Conservation (phyloP, 2,888 invertebrate genomes). For the Miltochrista miniata region DNA sequence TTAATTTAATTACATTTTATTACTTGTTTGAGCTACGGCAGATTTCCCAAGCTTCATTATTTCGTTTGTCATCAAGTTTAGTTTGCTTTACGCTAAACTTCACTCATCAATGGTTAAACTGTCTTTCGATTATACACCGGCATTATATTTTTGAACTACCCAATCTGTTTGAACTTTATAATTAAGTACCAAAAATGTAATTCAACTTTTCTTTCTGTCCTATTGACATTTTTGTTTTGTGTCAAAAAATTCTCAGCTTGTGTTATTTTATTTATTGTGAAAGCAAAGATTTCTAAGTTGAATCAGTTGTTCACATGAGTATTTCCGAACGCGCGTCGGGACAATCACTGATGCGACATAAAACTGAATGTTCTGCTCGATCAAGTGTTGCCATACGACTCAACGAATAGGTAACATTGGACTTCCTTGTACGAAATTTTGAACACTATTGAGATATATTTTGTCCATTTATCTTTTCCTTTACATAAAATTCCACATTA, state of each 20-base stretch:
- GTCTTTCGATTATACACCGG: slow-evolving; percentile 12
- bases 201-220: not conserved
- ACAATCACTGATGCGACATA: not conserved
- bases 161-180: not conserved
- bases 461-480: no score
- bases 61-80: slow-evolving; percentile 20
- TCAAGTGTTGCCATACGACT: slow-evolving; percentile 10
- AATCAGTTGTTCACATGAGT: not conserved
- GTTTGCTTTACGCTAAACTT: slow-evolving; percentile 12
- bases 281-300: not conserved
- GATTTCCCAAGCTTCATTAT: slow-evolving; percentile 15
- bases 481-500: no score
- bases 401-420: slow-evolving; percentile 2
- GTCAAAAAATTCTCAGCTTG: no score
- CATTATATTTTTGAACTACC: not conserved
- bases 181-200: not conserved
- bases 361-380: slow-evolving; percentile 8
- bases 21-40: slow-evolving; percentile 23
- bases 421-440: no score
- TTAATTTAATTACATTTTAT: slow-evolving; percentile 29
- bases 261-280: not conserved
- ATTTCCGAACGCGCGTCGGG: not conserved
- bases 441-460: no score
- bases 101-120: slow-evolving; percentile 4
- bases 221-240: not conserved